These are phyloP conservation scores for Xenus cinereus DNA, from an alignment of 2,113 vertebrate species.

Conservation along the genomic window DNA sequence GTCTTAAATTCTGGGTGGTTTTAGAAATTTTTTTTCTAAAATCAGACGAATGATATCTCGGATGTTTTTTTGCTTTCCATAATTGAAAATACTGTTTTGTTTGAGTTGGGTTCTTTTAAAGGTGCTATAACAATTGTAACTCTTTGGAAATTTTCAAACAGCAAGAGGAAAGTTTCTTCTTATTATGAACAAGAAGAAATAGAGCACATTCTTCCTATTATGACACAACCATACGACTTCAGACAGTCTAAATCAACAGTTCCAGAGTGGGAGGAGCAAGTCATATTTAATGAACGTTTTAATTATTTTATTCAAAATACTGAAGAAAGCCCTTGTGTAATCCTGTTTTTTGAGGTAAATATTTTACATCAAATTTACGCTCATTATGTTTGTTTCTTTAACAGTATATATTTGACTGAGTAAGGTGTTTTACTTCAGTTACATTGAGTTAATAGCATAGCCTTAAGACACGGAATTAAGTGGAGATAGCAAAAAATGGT, in stretches of 20 bases:
- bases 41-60: background rate
- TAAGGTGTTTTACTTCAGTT: background rate
- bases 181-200: slow-evolving; percentile 84
- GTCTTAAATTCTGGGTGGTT: background rate
- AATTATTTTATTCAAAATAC: slow-evolving; percentile 83
- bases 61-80: background rate
- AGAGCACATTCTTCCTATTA: slow-evolving; percentile 87
- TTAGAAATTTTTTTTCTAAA: background rate
- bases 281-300: slow-evolving; percentile 93
- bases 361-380: background rate
- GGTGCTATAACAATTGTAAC: background rate
- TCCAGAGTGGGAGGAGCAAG: slow-evolving; percentile 95
- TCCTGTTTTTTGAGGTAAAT: slow-evolving; percentile 93
- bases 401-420: background rate
- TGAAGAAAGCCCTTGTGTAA: slow-evolving; percentile 79
- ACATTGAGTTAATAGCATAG: background rate
- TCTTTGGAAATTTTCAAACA: slow-evolving; percentile 62
- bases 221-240: slow-evolving; percentile 92
- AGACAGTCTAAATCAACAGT: slow-evolving; percentile 86
- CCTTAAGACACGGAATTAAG: background rate
- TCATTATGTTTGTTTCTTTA: background rate
- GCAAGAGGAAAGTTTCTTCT: slow-evolving; percentile 83
- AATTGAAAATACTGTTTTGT: background rate
- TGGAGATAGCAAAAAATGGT: background rate
- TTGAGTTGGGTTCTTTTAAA: background rate